phyloP scores from a whole-genome alignment of 2,888 invertebrate genomes.

The Barypeithes pellucidus region DNA sequence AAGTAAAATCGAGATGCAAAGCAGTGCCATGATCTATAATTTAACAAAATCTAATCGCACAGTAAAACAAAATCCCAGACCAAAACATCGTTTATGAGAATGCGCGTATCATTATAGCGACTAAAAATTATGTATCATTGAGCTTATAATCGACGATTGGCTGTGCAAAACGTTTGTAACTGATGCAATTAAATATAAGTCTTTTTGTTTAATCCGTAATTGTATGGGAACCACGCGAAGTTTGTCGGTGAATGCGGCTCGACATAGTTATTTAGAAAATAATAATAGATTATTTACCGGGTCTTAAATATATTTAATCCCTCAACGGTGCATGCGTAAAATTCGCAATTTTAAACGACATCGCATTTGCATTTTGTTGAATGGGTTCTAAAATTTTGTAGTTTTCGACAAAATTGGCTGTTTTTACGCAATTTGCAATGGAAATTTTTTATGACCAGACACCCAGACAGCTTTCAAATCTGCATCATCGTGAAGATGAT shows the following conservation, averaged over 20 bases:
- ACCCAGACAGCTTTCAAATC: constrained; percentile 53
- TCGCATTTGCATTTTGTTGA: constrained; percentile 65
- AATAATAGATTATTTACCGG: constrained; percentile 66
- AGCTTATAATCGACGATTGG: constrained; percentile 58
- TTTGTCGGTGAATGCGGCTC: constrained; percentile 62
- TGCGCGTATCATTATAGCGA: constrained; percentile 44
- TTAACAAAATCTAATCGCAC: constrained; percentile 44
- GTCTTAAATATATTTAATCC: constrained; percentile 65
- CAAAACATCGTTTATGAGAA: constrained; percentile 39
- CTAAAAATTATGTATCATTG: constrained; percentile 62
- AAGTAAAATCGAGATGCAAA: constrained; percentile 35
- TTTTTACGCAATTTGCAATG: constrained; percentile 64
- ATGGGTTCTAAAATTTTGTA: constrained; percentile 65
- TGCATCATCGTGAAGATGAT: neutral
- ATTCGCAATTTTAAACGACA: constrained; percentile 67
- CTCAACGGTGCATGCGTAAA: constrained; percentile 64
- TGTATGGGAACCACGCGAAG: constrained; percentile 61
- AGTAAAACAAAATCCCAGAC: constrained; percentile 34
- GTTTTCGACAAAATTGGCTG: constrained; percentile 62
- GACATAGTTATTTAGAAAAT: constrained; percentile 64
- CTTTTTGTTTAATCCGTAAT: constrained; percentile 62
- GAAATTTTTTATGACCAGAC: constrained; percentile 62
- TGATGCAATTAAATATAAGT: constrained; percentile 59
- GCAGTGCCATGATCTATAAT: constrained; percentile 39
- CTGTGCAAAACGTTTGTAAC: constrained; percentile 60